A percentile compares a stretch with the other conserved stretches of the same genome.
Evolutionary conservation across 92 coral and sea anemone species (phyloP).

Genomic region (Metridium senile): DNA sequence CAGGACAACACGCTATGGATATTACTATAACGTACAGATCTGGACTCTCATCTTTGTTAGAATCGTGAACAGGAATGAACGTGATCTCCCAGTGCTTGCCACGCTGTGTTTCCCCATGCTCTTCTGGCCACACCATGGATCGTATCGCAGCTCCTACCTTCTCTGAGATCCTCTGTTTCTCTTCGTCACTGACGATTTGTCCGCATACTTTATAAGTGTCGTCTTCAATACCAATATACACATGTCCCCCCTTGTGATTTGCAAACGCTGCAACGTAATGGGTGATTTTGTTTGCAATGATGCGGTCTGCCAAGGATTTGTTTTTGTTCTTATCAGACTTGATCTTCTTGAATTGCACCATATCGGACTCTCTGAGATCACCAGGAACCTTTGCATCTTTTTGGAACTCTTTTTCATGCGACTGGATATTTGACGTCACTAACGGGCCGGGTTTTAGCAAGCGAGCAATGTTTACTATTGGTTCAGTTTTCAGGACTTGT

Average conservation of each 20-base stretch:
- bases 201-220: constrained; percentile 30
- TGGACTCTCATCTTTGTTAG: constrained; percentile 2
- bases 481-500: constrained; percentile 35
- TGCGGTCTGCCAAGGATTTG: constrained; percentile 48
- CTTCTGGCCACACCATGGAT: constrained; percentile 42
- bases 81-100: constrained; percentile 30
- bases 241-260: constrained; percentile 46
- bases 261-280: constrained; percentile 47
- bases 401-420: constrained; percentile 10
- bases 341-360: constrained; percentile 35
- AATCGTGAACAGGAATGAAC: constrained; percentile 26
- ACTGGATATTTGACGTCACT: constrained; percentile 6
- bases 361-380: constrained; percentile 27
- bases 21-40: constrained; percentile 20
- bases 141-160: constrained; percentile 23
- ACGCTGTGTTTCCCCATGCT: constrained; percentile 5
- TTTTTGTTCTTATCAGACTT: constrained; percentile 39
- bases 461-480: constrained; percentile 37
- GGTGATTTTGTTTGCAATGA: constrained; percentile 36
- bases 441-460: constrained; percentile 32
- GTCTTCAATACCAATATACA: constrained; percentile 46
- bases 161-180: constrained; percentile 22
- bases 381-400: constrained; percentile 8
- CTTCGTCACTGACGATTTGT: constrained; percentile 6
- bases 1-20: constrained; percentile 20